Evolutionary conservation across 2,113 vertebrate species (phyloP), one percentile per base, ranked within the genome.

Genomic region (Cottus gobio): DNA sequence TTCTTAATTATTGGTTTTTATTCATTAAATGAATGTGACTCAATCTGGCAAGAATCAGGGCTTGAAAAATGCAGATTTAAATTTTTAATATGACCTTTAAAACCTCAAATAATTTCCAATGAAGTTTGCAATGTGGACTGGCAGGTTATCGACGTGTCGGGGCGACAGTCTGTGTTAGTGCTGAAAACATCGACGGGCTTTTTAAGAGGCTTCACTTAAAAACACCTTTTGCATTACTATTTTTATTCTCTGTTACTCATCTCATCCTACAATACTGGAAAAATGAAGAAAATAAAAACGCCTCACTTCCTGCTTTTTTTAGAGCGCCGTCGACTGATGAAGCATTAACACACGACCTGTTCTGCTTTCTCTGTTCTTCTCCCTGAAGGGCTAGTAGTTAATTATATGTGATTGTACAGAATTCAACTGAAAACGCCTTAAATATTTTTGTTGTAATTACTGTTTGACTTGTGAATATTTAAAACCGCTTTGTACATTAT

Each of bases 331-430:
- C 79, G 52, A 82, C 87, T 50, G 37, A 89, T 90, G 91, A 93
- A 84, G 88, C 87, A 63, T 86, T 75, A 78, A 87, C 89, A 72
- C 76, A 54, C 18, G 61, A 76, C 87, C 83, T 42, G 83, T 86
- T 90, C 87, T 92, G 91, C 90, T 93, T 92, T 87, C 89, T 91
- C 79, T 82, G 64, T 92, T 94, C 93, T 95, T 93, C 94, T 95
- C 93, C 95, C 93, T 93, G 78, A 95, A 96, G 95, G 95, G 95
- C 95, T 95, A 93, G 90, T 78, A 52, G 36, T 67, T 85, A 67
- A 94, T 90, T 89, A 66, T 83, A 65, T 88, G 75, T 93, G 90
- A 95, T 94, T 95, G 92, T 93, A 94, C 88, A 93, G 81, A 92
- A 73, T 75, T 79, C 62, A 79, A 81, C 77, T 83, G 70, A 89